Conservation (phyloP, 2,888 invertebrate species). For the Malachius bipustulatus region DNA sequence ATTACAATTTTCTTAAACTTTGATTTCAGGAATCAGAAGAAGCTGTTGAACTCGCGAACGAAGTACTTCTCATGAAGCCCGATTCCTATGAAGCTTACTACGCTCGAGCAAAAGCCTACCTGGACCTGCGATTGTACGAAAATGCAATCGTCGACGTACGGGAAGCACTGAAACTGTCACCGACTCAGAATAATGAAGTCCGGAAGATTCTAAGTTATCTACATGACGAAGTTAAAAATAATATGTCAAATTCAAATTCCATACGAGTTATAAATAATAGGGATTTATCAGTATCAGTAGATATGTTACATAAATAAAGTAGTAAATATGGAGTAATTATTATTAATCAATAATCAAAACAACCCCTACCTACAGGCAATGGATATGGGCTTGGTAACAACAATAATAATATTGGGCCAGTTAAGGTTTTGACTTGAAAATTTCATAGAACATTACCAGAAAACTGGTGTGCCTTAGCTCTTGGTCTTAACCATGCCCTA, state of each 20-base stretch:
- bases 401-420: no score
- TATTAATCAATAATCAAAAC: no score
- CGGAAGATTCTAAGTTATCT: slow-evolving; percentile 60
- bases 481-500: no score
- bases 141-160: slow-evolving; percentile 70
- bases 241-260: slow-evolving; percentile 29
- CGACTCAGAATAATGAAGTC: slow-evolving; percentile 59
- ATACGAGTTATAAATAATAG: slow-evolving; percentile 26
- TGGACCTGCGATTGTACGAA: slow-evolving; percentile 62
- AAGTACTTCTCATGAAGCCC: slow-evolving; percentile 72
- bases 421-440: no score
- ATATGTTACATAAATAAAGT: slow-evolving; percentile 32
- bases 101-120: slow-evolving; percentile 76
- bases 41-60: slow-evolving; percentile 78
- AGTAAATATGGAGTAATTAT: no score
- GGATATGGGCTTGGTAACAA: no score
- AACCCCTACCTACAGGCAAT: no score
- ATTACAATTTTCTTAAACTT: no score
- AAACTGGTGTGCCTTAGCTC: no score
- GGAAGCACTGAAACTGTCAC: slow-evolving; percentile 64
- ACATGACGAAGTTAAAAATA: slow-evolving; percentile 58
- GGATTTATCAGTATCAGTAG: slow-evolving; percentile 34
- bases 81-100: slow-evolving; percentile 89
- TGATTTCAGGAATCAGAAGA: slow-evolving; percentile 73
- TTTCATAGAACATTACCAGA: no score